These are phyloP conservation scores for Caerostris darwini DNA, from an alignment of 1,140 invertebrate species.

Conservation along the genomic window DNA sequence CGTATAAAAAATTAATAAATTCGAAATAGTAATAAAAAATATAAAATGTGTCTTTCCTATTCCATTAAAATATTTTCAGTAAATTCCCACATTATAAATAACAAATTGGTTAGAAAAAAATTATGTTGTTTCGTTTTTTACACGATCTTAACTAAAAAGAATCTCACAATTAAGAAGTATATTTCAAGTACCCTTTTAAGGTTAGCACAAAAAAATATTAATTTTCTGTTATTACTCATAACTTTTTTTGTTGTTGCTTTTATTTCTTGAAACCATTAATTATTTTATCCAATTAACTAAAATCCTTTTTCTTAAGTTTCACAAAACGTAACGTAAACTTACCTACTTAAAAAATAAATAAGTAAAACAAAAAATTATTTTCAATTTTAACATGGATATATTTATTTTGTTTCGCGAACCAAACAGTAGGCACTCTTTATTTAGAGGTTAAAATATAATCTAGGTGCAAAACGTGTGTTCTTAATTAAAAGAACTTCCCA, in stretches of 20 bases:
- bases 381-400: not conserved
- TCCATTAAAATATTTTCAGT: too few relatives aligned
- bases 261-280: not conserved
- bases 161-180: too few relatives aligned
- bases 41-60: too few relatives aligned
- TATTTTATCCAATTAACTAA: constrained; percentile 11
- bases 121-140: too few relatives aligned
- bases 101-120: too few relatives aligned
- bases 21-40: too few relatives aligned
- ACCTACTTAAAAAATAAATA: not conserved
- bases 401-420: not conserved
- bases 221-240: not conserved
- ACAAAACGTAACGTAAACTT: not conserved
- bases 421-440: not conserved
- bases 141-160: too few relatives aligned
- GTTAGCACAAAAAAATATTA: too few relatives aligned
- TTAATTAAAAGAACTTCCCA: constrained; percentile 14
- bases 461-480: not conserved
- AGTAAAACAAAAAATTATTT: not conserved
- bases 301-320: not conserved
- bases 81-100: too few relatives aligned
- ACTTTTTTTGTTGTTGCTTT: not conserved
- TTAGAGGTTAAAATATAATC: not conserved
- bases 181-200: too few relatives aligned
- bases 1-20: too few relatives aligned